phyloP scores from a whole-genome alignment of 2,113 vertebrate species.

The Pachyramphus minor region DNA sequence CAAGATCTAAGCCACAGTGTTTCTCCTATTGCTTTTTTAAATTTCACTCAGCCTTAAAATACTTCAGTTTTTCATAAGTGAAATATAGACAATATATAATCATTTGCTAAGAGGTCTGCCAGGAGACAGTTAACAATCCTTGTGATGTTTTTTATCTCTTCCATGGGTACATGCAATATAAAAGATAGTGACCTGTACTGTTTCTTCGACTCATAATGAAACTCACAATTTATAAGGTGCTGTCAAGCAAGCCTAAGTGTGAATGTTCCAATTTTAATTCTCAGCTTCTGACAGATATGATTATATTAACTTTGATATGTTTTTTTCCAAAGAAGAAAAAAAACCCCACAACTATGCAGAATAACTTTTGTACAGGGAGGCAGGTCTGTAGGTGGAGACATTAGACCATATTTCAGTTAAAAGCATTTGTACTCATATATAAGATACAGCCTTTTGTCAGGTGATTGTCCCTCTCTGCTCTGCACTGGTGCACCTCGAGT shows the following conservation, averaged over 20 bases:
- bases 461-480: not conserved
- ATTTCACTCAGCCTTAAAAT: not conserved
- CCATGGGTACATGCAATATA: not conserved
- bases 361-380: not conserved
- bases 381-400: constrained; percentile 39
- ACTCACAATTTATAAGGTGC: not conserved
- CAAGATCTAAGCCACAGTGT: not conserved
- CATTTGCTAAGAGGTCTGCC: not conserved
- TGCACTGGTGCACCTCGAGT: too few relatives aligned
- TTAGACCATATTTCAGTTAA: not conserved
- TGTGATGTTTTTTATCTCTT: not conserved
- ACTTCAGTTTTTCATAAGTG: not conserved
- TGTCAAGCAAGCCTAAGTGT: not conserved
- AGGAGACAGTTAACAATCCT: not conserved
- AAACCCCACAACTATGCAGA: rapidly evolving
- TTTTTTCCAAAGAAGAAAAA: not conserved
- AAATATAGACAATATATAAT: not conserved
- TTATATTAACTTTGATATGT: not conserved
- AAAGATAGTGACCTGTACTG: not conserved
- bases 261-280: not conserved
- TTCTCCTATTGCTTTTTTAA: not conserved
- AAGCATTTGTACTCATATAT: not conserved
- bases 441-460: not conserved
- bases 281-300: not conserved
- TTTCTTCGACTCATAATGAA: not conserved